These are phyloP conservation scores for Holocentrus rufus DNA, from an alignment of 2,797 vertebrate species.

Conservation along the genomic window DNA sequence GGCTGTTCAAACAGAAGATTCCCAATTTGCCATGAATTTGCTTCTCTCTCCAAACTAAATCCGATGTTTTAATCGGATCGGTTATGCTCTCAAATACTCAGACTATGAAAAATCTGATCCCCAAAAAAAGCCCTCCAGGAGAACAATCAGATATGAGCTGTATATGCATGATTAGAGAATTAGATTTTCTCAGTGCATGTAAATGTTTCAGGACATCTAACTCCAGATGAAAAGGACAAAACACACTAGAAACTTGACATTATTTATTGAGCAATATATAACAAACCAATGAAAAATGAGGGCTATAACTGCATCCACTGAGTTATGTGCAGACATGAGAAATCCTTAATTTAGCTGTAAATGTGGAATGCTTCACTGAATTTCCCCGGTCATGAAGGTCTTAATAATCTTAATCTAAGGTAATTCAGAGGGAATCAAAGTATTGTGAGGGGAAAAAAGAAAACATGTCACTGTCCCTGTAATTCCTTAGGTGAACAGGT, in stretches of 20 bases:
- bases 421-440: slow-evolving; percentile 3
- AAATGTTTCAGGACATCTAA: too few relatives aligned
- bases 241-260: slow-evolving; percentile 31
- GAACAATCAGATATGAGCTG: too few relatives aligned
- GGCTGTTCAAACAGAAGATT: too few relatives aligned
- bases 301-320: not conserved
- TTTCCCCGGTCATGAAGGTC: not conserved
- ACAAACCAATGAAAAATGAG: slow-evolving; percentile 41
- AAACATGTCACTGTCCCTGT: not conserved
- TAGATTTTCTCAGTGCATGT: too few relatives aligned
- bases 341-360: slow-evolving; percentile 12
- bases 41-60: too few relatives aligned
- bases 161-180: too few relatives aligned
- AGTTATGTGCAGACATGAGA: not conserved
- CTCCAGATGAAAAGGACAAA: not conserved
- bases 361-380: slow-evolving; percentile 38
- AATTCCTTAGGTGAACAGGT: slow-evolving; percentile 1
- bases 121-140: too few relatives aligned
- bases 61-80: too few relatives aligned
- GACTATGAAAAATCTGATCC: too few relatives aligned
- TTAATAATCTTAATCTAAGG: not conserved
- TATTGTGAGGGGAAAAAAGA: not conserved
- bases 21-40: too few relatives aligned
- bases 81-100: too few relatives aligned
- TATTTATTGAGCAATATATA: slow-evolving; percentile 73